Evolutionary conservation across 2,113 vertebrate species (phyloP), one percentile per base, ranked within the genome.

Genomic region (Odontophorus gujanensis): DNA sequence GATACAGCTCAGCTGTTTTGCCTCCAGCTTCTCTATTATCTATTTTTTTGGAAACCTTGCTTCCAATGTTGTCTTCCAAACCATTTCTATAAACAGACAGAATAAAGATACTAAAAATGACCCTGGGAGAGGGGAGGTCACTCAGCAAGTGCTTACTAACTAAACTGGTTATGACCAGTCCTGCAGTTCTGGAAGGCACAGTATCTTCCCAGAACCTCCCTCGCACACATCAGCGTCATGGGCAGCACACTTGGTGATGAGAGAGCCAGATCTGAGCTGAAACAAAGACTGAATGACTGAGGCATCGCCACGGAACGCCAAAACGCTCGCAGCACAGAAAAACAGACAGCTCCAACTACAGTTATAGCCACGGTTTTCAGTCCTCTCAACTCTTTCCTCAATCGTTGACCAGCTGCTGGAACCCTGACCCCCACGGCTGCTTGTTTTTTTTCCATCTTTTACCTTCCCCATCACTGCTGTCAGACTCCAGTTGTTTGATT

Each of bases 401-500:
- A 13, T 48, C 42, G 0, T 3, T 66, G 84, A 84, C 53, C 89
- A 94, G 76, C 13, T 61, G 76, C 38, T 1, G 9, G 75, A 89
- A 63, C 32, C 67, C 65, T 75, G 58, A 40, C 43, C 72, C 15
- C 26, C 51, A 18, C 18, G 86, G 3, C 63, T n/a, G 72, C 36
- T 34, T 81, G 50, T 43, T 38, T 22, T 47, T 36, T 25, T 22
- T 13, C 12, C 5, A 10, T 51, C 47, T 38, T 30, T 95, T 87
- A 99, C 99, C 98, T 67, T 99, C 99, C 71, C 99, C 99, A 9
- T 99, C 99, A 15, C 99, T 99, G 98, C 99, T 99, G 94, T 99
- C 99, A 28, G 98, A 97, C 76, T 97, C 82, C 3, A 98, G 99
- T 61, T 97, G 98, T 89, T 98, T 99, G 93, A 99, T 99, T 94